Percentiles rank a stretch among this genome's conserved stretches.
phyloP scores from a whole-genome alignment of 2,797 vertebrate genomes.

The Semotilus atromaculatus region DNA sequence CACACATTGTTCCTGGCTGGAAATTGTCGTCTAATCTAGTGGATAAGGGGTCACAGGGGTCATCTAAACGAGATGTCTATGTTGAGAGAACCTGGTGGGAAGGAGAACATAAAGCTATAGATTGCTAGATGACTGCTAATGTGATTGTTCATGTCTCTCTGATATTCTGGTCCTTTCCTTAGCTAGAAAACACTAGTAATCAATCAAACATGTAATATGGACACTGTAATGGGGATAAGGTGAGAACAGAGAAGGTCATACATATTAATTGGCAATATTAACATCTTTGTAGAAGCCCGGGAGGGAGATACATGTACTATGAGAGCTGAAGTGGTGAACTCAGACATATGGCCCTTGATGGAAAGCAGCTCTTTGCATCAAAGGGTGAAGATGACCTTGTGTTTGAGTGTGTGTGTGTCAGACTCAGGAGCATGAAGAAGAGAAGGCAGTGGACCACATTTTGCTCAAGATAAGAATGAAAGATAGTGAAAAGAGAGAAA shows the following conservation, averaged over 20 bases:
- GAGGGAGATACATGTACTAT: not conserved
- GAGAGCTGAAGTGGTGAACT: slow-evolving; percentile 24
- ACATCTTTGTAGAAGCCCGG: not conserved
- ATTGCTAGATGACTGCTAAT: not conserved
- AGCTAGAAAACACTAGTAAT: not conserved
- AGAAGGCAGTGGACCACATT: slow-evolving; percentile 50
- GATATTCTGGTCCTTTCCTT: not conserved
- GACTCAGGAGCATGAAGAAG: slow-evolving; percentile 21
- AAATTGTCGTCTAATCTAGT: not conserved
- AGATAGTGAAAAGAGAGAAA: slow-evolving; percentile 37
- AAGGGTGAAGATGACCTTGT: slow-evolving; percentile 49
- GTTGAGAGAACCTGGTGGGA: not conserved
- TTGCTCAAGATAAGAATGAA: slow-evolving; percentile 53
- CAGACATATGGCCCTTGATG: slow-evolving; percentile 52
- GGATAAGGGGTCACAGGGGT: not conserved
- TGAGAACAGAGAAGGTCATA: not conserved
- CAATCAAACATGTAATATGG: not conserved
- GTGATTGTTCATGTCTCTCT: no score
- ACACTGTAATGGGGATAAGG: not conserved
- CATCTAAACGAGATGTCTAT: not conserved
- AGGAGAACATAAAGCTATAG: not conserved
- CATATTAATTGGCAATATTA: not conserved
- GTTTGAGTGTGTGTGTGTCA: slow-evolving; percentile 8
- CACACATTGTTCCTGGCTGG: not conserved
- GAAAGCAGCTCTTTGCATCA: slow-evolving; percentile 60